Evolutionary conservation across 1,140 invertebrate genomes (phyloP), one percentile per base, ranked within the genome.

Genomic region (Drosophila azteca): DNA sequence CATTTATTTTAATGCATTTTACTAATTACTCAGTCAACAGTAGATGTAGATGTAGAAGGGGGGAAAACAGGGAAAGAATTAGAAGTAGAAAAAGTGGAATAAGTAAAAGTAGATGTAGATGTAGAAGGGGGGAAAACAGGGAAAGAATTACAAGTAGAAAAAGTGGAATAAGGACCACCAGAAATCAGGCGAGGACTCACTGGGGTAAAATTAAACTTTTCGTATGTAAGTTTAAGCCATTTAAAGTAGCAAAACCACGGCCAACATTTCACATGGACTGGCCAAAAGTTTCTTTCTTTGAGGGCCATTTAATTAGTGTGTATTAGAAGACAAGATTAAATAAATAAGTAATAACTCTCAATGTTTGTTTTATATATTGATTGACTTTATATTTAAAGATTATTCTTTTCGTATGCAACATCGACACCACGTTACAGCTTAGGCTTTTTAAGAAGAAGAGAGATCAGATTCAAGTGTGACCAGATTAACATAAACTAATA

Each of bases 1-100:
- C 74, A 75, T 87, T 85, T 87, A 88, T 74, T 85, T 87, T 82
- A 85, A 87, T 87, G 82, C 78, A 87, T 87, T 85, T 85, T 60
- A 62, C 82, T 87, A 85, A 85, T 85, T 85, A 78, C 74, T 82
- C 78, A 87, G 45, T 55, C 68, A 29, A 60, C 77, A 48, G 17
- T 20, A 20, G 50, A 29, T 41, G 29, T 1, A 11, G 13, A 48
- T 26, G 63, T 39, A 67, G 39, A 45, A 15, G 31, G 49, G 68
- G 35, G 35, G 9, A 43, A 69, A 45, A 15, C 24, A 57, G 68
- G 35, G 35, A 2, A 43, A 69, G n/a, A 69, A 48, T 31, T 57
- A 17, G 20, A 49, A 57, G 64, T 49, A 22, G 62, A 54, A 7
- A 50, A 24, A 68, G 29, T 31, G 29, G 63, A 35, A 68, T 44